Evolutionary conservation across 2,888 invertebrate species (phyloP).

Genomic region (Elmis aenea): DNA sequence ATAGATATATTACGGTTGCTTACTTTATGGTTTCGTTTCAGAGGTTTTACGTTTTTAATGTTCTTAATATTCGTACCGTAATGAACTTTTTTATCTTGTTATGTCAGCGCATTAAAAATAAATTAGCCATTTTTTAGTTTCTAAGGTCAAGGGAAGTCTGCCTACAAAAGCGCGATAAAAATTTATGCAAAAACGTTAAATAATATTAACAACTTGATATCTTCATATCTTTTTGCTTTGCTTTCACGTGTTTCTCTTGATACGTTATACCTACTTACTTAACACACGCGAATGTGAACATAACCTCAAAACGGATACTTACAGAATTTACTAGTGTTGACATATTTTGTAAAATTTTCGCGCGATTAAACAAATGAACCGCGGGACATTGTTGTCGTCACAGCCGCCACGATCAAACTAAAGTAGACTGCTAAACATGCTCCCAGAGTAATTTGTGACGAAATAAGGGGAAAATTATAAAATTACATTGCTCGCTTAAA

Average conservation of each 20-base stretch:
- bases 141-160: too few species aligned
- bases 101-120: constrained; percentile 11
- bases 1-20: constrained; percentile 40
- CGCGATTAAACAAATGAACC: constrained; percentile 20
- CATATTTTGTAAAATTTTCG: constrained; percentile 11
- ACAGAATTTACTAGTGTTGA: constrained; percentile 7
- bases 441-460: constrained; percentile 50
- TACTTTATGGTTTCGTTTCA: constrained; percentile 26
- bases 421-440: constrained; percentile 46
- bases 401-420: constrained; percentile 45
- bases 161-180: too few species aligned
- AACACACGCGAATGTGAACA: constrained; percentile 2
- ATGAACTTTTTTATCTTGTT: constrained; percentile 2
- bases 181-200: too few species aligned
- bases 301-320: constrained; percentile 15
- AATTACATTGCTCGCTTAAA: constrained; percentile 50
- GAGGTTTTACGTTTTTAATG: constrained; percentile 16
- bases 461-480: constrained; percentile 52
- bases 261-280: not conserved
- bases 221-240: not conserved
- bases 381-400: constrained; percentile 38
- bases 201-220: too few species aligned
- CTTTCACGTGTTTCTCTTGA: not conserved
- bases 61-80: constrained; percentile 4
- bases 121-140: constrained; percentile 12